Percentiles rank a stretch among this genome's conserved stretches.
Conservation (phyloP, 2,797 vertebrate species). For the Pseudochirops corinnae region DNA sequence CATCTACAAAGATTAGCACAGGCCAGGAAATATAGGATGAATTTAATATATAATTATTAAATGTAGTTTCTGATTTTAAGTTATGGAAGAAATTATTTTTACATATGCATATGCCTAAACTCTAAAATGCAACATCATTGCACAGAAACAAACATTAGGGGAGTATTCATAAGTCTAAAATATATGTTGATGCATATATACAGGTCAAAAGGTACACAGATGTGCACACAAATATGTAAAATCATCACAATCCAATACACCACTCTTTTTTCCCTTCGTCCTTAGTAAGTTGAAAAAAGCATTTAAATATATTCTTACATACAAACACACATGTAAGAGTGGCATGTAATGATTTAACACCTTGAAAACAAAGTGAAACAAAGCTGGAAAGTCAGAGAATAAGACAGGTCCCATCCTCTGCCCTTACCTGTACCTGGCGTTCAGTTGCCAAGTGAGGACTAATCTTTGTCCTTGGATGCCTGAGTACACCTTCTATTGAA, state of each 20-base stretch:
- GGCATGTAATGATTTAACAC: slow-evolving; percentile 70
- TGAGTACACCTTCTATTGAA: slow-evolving; percentile 62
- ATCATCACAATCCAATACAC: neutral
- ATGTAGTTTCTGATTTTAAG: slow-evolving; percentile 70
- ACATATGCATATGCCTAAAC: slow-evolving; percentile 64
- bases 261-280: neutral
- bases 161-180: neutral
- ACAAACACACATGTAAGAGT: slow-evolving; percentile 32
- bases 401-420: neutral
- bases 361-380: slow-evolving; percentile 54
- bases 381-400: slow-evolving; percentile 26
- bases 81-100: slow-evolving; percentile 53
- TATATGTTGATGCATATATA: neutral
- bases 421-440: neutral
- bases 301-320: neutral
- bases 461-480: slow-evolving; percentile 67
- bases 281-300: neutral
- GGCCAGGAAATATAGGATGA: slow-evolving; percentile 54
- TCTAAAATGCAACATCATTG: neutral
- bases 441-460: slow-evolving; percentile 50
- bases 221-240: neutral
- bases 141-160: neutral
- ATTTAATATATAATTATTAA: slow-evolving; percentile 57
- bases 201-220: neutral
- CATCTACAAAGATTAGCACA: slow-evolving; percentile 60